A percentile compares a stretch with the other conserved stretches of the same genome.
Conservation (phyloP, 2,797 vertebrate species). For the Oreochromis grahami region DNA sequence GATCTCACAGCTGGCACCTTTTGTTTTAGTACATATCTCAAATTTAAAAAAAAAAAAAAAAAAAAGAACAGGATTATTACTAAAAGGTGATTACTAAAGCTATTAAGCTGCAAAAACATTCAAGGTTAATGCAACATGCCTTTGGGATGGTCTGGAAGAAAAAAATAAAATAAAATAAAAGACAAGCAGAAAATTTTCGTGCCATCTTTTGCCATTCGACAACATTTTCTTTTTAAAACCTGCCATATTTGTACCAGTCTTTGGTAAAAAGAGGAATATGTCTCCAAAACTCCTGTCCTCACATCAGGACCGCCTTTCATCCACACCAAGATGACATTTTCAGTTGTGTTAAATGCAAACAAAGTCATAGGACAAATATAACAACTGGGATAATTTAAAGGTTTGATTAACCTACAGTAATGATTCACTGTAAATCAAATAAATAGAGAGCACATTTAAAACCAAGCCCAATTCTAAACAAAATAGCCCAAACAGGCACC, state of each 20-base stretch:
- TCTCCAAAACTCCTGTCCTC: neutral
- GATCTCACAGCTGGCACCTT: neutral
- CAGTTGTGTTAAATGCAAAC: neutral
- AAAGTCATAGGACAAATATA: neutral
- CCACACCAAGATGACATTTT: neutral
- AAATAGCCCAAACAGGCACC: neutral
- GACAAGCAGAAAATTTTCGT: neutral
- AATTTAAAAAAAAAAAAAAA: neutral
- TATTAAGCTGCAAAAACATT: neutral
- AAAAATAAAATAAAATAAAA: neutral
- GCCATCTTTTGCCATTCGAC: neutral
- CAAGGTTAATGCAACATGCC: neutral
- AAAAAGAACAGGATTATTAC: neutral
- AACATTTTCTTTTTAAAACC: neutral
- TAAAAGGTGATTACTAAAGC: neutral
- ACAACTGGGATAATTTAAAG: neutral
- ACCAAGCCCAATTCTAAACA: neutral
- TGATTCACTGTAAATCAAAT: neutral
- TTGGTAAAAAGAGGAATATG: neutral
- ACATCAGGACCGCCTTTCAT: neutral
- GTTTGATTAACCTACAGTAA: neutral
- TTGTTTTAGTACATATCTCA: neutral
- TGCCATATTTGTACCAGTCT: no score
- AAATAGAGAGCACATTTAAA: neutral
- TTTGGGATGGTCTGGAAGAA: neutral